A percentile compares a stretch with the other conserved stretches of the same genome.
These are phyloP conservation scores for Pterocles burchelli DNA, from an alignment of 2,113 vertebrate genomes.

Conservation along the genomic window DNA sequence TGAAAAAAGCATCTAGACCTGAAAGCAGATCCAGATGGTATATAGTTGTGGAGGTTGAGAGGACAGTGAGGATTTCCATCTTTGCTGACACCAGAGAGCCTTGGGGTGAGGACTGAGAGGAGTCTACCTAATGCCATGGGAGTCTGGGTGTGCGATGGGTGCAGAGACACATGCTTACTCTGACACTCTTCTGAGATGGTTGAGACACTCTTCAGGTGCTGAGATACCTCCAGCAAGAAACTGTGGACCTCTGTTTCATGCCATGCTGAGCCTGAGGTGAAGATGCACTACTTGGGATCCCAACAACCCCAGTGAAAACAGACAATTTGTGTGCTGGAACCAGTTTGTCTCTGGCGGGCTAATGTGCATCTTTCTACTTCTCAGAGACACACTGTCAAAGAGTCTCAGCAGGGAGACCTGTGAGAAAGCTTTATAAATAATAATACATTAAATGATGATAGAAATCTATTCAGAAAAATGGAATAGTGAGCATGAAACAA, in stretches of 20 bases:
- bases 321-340: neutral
- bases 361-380: neutral
- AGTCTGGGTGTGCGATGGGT: fast-evolving
- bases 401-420: neutral
- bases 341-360: neutral
- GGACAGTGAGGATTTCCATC: neutral
- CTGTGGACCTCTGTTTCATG: neutral
- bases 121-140: neutral
- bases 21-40: neutral
- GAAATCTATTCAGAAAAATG: constrained; percentile 44
- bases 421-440: constrained; percentile 37
- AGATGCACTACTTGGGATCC: neutral
- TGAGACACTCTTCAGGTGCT: neutral
- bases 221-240: neutral
- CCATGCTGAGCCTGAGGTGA: neutral
- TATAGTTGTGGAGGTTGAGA: neutral
- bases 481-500: neutral
- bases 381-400: neutral
- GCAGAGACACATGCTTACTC: neutral
- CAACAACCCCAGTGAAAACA: neutral
- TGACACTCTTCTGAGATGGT: neutral
- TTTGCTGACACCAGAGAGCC: neutral
- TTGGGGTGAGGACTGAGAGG: neutral
- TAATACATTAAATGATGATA: constrained; percentile 21
- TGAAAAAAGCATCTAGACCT: neutral